Evolutionary conservation across 64 coral and sea anemone species (phyloP), one percentile per base, ranked within the genome.

Genomic region (Montipora efflorescens): DNA sequence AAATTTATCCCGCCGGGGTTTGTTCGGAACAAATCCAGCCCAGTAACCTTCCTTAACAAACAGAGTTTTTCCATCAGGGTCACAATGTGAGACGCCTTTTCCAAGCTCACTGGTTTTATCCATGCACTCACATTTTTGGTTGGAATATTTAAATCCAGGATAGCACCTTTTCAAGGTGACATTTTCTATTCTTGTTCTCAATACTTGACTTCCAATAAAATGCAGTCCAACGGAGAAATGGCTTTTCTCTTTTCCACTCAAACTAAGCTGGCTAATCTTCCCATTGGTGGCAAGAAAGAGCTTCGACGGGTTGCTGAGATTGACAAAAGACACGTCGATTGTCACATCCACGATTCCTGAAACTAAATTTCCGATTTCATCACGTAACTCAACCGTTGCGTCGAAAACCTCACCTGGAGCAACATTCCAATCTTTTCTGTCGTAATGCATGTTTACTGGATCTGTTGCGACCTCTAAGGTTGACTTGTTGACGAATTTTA

Each of bases 391-490:
- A 44, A 92, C 36, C 36, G 8, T 20, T 48, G 90, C 80, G 23
- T 46, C 48, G 44, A 92, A 92, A 73, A 84, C 74, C 57, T 93
- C 70, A 48, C 87, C 74, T 47, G 95, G 95, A 3, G 95, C 66
- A 9, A 96, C 95, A 1, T 61, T 48, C 95, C 95, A 96, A 16
- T 96, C 87, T 28, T 10, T 25, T 25, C 0, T 55, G 7, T 79
- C 68, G 18, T 23, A 85, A 10, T 9, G 52, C 49, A 96, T 96
- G 8, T 90, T 45, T 1, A 96, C 52, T 21, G 95, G 84, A 90
- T 93, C 87, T 28, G 95, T 96, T 7, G 86, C 81, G 7, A 96
- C 67, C 55, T 96, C 87, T 28, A 3, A 53, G 47, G 8, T 87
- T 53, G 62, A 1, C 21, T 50, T 50, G 12, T 46, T 58, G 10